phyloP scores from a whole-genome alignment of 2,797 vertebrate genomes.

The Hippoglossus hippoglossus region DNA sequence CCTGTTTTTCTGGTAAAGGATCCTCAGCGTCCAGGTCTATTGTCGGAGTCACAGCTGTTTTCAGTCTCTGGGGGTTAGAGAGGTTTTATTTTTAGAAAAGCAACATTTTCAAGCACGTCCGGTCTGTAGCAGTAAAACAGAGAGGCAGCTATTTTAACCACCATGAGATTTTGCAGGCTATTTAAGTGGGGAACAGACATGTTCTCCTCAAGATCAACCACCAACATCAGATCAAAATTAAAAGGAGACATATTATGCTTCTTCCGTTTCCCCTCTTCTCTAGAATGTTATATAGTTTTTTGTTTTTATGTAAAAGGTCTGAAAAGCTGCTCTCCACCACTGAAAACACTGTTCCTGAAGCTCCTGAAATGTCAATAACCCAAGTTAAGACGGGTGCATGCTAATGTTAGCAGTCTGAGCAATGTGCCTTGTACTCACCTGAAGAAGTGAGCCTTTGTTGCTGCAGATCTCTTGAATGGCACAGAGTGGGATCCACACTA shows the following conservation, averaged over 20 bases:
- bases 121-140: not conserved
- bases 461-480: constrained; percentile 80
- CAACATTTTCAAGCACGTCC: not conserved
- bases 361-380: too few relatives aligned
- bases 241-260: too few relatives aligned
- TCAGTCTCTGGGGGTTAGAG: constrained; percentile 66
- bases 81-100: constrained; percentile 23
- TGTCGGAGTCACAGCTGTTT: constrained; percentile 57
- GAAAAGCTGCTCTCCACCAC: too few relatives aligned
- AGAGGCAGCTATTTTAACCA: not conserved
- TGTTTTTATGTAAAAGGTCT: too few relatives aligned
- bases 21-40: constrained; percentile 58
- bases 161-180: not conserved
- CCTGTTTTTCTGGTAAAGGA: constrained; percentile 44
- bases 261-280: too few relatives aligned
- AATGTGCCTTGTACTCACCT: constrained; percentile 63
- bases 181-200: too few relatives aligned
- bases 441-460: constrained; percentile 75
- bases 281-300: too few relatives aligned
- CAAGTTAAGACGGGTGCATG: not conserved
- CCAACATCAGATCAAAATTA: too few relatives aligned
- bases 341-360: too few relatives aligned
- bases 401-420: not conserved
- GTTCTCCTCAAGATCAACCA: too few relatives aligned
- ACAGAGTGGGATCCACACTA: constrained; percentile 84